Evolutionary conservation across 2,888 invertebrate genomes (phyloP), one percentile per base, ranked within the genome.

Genomic region (Stomorhina lunata): DNA sequence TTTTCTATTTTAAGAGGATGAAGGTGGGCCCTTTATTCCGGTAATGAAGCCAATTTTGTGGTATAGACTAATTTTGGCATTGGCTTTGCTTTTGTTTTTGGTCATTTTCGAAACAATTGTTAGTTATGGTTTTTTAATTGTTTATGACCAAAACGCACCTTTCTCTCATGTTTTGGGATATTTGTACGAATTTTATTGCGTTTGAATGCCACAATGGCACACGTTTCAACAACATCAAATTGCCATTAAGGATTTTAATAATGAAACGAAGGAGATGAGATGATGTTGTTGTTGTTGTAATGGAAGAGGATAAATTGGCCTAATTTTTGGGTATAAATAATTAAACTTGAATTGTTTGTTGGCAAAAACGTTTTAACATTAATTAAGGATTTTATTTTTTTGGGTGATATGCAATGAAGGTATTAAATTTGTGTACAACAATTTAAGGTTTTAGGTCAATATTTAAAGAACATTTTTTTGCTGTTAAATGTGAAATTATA

Each of bases 41-140:
- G 63, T 20, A 72, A 75, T 65, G 53, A 27, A 37, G 50, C 40
- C 37, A 66, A 48, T 66, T 20, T 53, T 77, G 69, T 77, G 68
- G 69, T 69, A 27, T 40, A 68, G 59, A 68, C 68, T 69, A 53
- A 77, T 77, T 77, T 77, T 32, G 37, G 17, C 43, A 59, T 32
- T 61, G 59, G 57, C 12, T 9, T n/a, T 48, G 5, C 3, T 20
- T 17, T 43, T 45, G 29, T 37, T n/a, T n/a, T 57, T 27, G 34
- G 40, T 37, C 68, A 50, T 68, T 50, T 65, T 29, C 63, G 59
- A 73, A 50, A 45, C 77, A 77, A 69, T 75, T 83, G 83, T 79
- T 83, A 37, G 80, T 75, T 78, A 84, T 80, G 80, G 57, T 48
- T 83, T 84, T 83, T 75, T 84, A 83, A 83, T 84, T 76, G 79